Percentiles rank a stretch among this genome's conserved stretches.
phyloP scores from a whole-genome alignment of 2,888 invertebrate genomes.

The Drosophila antonietae region DNA sequence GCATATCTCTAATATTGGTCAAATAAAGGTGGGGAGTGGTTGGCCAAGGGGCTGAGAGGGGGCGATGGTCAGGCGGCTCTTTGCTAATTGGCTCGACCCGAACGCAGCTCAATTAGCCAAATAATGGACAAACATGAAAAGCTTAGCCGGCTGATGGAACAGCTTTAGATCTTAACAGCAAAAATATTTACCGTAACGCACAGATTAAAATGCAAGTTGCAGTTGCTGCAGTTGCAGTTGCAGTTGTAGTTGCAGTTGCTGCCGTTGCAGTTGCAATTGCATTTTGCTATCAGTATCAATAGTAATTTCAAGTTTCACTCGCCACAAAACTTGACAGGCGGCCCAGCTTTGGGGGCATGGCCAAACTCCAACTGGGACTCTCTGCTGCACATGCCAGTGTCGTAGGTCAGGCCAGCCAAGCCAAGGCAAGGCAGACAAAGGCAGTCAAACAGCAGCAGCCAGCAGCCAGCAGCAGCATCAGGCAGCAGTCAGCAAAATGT shows the following conservation, averaged over 20 bases:
- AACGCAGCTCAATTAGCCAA: conserved; percentile 67
- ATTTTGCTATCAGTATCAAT: conserved; percentile 77
- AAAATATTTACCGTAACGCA: conserved; percentile 80
- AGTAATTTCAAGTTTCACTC: conserved; percentile 76
- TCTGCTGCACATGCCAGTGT: conserved; percentile 69
- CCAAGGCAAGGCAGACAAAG: conserved; percentile 24
- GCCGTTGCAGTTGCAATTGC: conserved; percentile 49
- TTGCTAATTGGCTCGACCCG: conserved; percentile 56
- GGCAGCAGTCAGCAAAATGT: conserved; percentile 42
- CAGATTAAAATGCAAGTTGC: conserved; percentile 70
- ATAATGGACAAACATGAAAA: conserved; percentile 47
- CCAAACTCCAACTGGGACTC: conserved; percentile 31
- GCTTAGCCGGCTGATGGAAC: conserved; percentile 51
- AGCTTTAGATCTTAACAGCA: conserved; percentile 72
- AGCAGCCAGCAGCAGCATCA: conserved; percentile 12
- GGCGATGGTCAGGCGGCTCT: neutral
- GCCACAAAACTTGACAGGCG: conserved; percentile 62
- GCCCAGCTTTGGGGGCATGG: conserved; percentile 17
- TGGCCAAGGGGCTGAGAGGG: neutral
- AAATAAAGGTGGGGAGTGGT: neutral
- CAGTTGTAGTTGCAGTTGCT: neutral
- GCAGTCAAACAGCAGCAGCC: conserved; percentile 32
- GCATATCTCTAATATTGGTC: conserved; percentile 37
- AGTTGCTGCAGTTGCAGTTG: conserved; percentile 22
- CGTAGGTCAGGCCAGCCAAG: conserved; percentile 65